Conservation (phyloP, 2,888 invertebrate species). For the Perizoma affinitatum region DNA sequence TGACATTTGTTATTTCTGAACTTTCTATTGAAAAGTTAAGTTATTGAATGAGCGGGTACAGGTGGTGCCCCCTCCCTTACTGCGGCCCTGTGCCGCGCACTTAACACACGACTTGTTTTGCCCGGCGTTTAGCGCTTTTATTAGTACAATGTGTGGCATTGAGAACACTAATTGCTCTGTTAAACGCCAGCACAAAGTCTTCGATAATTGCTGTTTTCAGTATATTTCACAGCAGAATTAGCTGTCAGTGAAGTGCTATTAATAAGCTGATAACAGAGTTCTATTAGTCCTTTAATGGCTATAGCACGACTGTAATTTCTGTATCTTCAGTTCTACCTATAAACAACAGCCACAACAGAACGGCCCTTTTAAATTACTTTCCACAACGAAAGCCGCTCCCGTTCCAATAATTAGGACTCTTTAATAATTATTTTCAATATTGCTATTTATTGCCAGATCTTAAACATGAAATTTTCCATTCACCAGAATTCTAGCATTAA, state of each 20-base stretch:
- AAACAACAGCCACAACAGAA: neutral
- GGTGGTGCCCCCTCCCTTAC: too few species aligned
- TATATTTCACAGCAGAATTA: neutral
- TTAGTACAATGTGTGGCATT: slow-evolving; percentile 3
- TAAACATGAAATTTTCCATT: too few species aligned
- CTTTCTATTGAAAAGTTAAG: too few species aligned
- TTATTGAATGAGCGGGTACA: too few species aligned
- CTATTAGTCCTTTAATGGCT: slow-evolving; percentile 2
- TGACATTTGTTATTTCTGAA: too few species aligned
- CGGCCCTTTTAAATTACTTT: neutral
- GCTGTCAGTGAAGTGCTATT: slow-evolving; percentile 4
- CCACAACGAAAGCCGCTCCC: too few species aligned
- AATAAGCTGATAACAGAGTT: neutral
- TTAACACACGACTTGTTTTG: neutral
- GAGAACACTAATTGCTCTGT: neutral
- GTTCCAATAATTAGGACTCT: too few species aligned
- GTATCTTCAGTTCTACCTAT: neutral
- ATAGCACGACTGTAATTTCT: slow-evolving; percentile 3
- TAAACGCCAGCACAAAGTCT: neutral
- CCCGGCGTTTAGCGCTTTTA: neutral
- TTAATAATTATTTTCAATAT: too few species aligned
- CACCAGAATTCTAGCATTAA: too few species aligned
- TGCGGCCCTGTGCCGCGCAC: too few species aligned
- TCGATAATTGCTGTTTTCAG: neutral
- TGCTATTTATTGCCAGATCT: too few species aligned